Base-by-base conservation (phyloP, 2,888 invertebrate genomes). In the Chouioia cunea region DNA sequence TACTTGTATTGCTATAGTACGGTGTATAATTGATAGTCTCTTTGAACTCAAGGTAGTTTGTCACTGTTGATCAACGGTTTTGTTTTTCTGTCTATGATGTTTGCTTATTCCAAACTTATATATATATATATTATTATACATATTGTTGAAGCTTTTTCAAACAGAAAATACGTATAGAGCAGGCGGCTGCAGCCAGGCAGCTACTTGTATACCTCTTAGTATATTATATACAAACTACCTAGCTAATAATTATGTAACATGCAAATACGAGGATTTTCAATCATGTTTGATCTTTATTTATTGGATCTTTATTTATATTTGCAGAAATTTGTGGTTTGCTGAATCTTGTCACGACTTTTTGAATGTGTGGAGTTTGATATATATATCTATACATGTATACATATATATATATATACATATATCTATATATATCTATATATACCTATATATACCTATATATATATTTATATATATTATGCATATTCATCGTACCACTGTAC, bases 311-410 rank as follows among this genome's bases (percentile, higher is more conserved):
- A 79, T 81, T 78, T 80, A 80, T 82, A 84, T 83, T 81, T 84
- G 82, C 82, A 83, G 82, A 83, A 83, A 82, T 83, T 84, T 84
- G 84, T 84, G 83, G 84, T 84, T 85, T 84, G 85, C 83, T 83
- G 82, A 83, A 83, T 84, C 83, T 84, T 83, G 82, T 83, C 82
- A 83, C 82, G 76, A 83, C 78, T 83, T 83, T 82, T 83, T 83
- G 82, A 83, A 83, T 84, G 83, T 83, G 82, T 84, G 83, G 80
- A 84, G 80, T 77, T 81, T 81, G 77, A 80, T 80, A 80, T 73
- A 74, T 74, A 70, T 75, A 71, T 22, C 64, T 73, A 70, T 27
- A 50, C 62, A 36, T 36, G 1, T 36, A 36, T 36, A n/a, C n/a
- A 36, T 36, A 36, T 36, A 27, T 27, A 27, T 27, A 27, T 27